These are phyloP conservation scores for Agrilus planipennis DNA, from an alignment of 1,140 invertebrate genomes.

Conservation along the genomic window DNA sequence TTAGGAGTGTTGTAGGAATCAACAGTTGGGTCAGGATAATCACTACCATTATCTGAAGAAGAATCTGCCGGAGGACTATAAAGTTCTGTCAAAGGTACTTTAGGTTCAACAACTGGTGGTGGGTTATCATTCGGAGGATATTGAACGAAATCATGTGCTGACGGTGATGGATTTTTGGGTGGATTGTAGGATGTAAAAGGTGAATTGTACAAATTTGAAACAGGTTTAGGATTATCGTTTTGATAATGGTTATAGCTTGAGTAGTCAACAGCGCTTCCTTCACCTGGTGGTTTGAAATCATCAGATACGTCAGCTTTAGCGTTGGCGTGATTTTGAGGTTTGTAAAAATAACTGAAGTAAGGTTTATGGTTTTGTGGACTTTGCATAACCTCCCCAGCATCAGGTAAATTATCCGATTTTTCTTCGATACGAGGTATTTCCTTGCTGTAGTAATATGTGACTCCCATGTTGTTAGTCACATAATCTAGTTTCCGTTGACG, in stretches of 20 bases:
- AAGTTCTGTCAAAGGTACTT: background rate
- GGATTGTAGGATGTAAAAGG: conserved; percentile 28
- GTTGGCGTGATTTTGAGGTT: conserved; percentile 6
- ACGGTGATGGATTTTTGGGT: conserved; percentile 12
- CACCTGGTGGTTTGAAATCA: conserved; percentile 9
- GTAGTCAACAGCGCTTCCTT: conserved; percentile 4
- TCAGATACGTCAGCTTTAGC: conserved; percentile 4
- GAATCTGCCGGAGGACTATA: background rate
- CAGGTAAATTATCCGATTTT: conserved; percentile 20
- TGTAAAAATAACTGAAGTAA: conserved; percentile 19
- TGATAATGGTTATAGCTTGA: background rate
- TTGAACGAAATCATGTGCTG: conserved; percentile 1
- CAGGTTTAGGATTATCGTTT: conserved; percentile 1
- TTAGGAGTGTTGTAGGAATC: conserved; percentile 5
- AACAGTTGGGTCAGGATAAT: conserved; percentile 3
- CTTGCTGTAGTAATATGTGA: conserved; percentile 17
- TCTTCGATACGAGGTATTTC: conserved; percentile 9
- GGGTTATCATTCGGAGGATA: conserved; percentile 2
- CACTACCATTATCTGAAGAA: background rate
- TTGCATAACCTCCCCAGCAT: conserved; percentile 28
- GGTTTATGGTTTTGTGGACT: conserved; percentile 27
- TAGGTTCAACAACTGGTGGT: conserved; percentile 6
- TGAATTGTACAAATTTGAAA: conserved; percentile 16
- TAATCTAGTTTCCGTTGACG: conserved; percentile 14
- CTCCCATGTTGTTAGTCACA: conserved; percentile 13